Base-by-base conservation (phyloP, 2,113 vertebrate species). In the Equus przewalskii region DNA sequence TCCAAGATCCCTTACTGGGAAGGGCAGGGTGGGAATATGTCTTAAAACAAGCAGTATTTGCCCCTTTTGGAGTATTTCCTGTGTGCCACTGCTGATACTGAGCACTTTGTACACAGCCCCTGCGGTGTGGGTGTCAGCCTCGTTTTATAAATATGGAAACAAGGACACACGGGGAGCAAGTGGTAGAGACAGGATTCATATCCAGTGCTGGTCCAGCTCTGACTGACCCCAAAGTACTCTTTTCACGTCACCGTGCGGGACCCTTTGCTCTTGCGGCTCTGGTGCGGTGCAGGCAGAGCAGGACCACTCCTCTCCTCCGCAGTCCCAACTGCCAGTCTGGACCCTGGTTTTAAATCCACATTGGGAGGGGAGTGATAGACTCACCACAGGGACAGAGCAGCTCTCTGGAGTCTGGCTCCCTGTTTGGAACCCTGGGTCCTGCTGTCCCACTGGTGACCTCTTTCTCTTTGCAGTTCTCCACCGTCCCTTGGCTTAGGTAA, bases 201-300 rank as follows among this genome's bases (percentile, higher is more conserved):
- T 16, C 24, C 46, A 24, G 24, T 58, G 30, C 85, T 36, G 5
- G 54, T 28, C 36, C 46, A 56, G 19, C 24, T 89, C 67, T 44
- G 13, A 24, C 51, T 21, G 22, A 26, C 28, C 36, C 30, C 51
- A 7, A n/a, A 51, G n/a, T 72, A 2, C 21, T 41, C 36, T 28
- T 28, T 51, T 33, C 22, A 49, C 19, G 13, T 73, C 28, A 21
- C 13, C 4, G 0, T 36, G 2, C 0, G 0, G 41, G 13, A 19
- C 73, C 46, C 24, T n/a, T 41, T 1, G 64, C 36, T 6, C 49
- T 28, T 70, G 6, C 60, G 21, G 12, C n/a, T 41, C 0, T 22
- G 14, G 24, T 46, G 49, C 64, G 13, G 36, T 30, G 0, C 5
- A 24, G 65, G 7, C n/a, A 26, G 67, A 64, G 6, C 16, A 0